These are phyloP conservation scores for Andricus curvator DNA, from an alignment of 2,888 invertebrate species.

Conservation along the genomic window DNA sequence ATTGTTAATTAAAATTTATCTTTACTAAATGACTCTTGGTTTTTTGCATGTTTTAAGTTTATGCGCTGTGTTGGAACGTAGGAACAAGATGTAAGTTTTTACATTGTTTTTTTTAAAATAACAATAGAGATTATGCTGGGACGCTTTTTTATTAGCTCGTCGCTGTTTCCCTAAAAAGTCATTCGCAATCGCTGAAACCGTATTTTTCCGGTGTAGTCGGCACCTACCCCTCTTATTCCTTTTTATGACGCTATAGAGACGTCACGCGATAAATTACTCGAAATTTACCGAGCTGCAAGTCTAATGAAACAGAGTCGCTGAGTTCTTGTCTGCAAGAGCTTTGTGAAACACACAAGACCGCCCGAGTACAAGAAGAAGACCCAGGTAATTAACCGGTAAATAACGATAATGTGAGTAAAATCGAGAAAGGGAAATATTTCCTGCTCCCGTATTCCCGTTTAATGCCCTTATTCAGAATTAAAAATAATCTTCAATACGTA, in stretches of 20 bases:
- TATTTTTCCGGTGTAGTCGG: constrained; percentile 35
- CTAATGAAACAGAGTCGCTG: constrained; percentile 33
- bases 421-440: constrained; percentile 26
- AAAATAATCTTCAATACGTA: not conserved
- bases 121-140: constrained; percentile 29
- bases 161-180: constrained; percentile 36
- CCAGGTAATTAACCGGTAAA: constrained; percentile 39
- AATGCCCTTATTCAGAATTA: not conserved
- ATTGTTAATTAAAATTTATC: not conserved
- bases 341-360: constrained; percentile 25
- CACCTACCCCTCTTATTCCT: constrained; percentile 39
- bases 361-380: constrained; percentile 38
- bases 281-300: constrained; percentile 41
- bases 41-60: no score
- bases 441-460: not conserved
- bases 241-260: constrained; percentile 42
- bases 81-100: not conserved
- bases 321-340: constrained; percentile 35
- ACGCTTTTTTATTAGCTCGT: constrained; percentile 18
- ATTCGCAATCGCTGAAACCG: constrained; percentile 37
- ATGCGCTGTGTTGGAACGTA: not conserved
- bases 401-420: constrained; percentile 33
- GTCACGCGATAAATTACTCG: constrained; percentile 56
- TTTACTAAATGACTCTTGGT: not conserved
- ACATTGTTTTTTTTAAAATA: constrained; percentile 5